phyloP scores from a whole-genome alignment of 1,140 invertebrate species.

The Aricia agestis region DNA sequence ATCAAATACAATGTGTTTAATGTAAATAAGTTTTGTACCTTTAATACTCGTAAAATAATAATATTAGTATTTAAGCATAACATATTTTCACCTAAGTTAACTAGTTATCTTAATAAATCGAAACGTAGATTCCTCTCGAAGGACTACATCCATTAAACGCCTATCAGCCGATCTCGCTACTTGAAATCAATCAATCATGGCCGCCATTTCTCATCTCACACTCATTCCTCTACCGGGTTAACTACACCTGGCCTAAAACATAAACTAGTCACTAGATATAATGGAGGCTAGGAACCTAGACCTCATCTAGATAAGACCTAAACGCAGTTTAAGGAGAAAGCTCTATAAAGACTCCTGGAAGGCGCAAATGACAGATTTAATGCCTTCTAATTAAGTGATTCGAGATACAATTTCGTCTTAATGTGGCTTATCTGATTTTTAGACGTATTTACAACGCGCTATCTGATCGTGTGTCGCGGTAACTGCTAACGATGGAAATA shows the following conservation, averaged over 20 bases:
- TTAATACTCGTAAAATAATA: background rate
- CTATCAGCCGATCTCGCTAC: background rate
- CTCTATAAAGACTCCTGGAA: conserved; percentile 47
- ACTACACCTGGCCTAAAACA: conserved; percentile 29
- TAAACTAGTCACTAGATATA: conserved; percentile 57
- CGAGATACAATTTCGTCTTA: conserved; percentile 41
- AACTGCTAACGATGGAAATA: conserved; percentile 27
- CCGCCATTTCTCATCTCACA: background rate
- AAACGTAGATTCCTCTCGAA: background rate
- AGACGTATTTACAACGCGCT: conserved; percentile 41
- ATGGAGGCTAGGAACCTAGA: conserved; percentile 28
- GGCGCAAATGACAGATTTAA: conserved; percentile 66
- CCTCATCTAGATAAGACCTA: conserved; percentile 48
- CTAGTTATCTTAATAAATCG: too few species aligned
- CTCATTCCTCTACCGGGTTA: background rate
- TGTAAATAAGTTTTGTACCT: too few species aligned
- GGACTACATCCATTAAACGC: background rate
- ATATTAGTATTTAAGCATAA: background rate
- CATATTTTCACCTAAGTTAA: background rate
- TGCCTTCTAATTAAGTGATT: conserved; percentile 64
- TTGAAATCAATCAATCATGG: conserved; percentile 9
- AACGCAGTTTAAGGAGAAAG: conserved; percentile 47
- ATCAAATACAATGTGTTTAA: too few species aligned
- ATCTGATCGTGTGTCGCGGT: conserved; percentile 23
- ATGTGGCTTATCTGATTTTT: conserved; percentile 54